Evolutionary conservation across 2,113 vertebrate species (phyloP).

Genomic region (Rhinolophus sinicus): DNA sequence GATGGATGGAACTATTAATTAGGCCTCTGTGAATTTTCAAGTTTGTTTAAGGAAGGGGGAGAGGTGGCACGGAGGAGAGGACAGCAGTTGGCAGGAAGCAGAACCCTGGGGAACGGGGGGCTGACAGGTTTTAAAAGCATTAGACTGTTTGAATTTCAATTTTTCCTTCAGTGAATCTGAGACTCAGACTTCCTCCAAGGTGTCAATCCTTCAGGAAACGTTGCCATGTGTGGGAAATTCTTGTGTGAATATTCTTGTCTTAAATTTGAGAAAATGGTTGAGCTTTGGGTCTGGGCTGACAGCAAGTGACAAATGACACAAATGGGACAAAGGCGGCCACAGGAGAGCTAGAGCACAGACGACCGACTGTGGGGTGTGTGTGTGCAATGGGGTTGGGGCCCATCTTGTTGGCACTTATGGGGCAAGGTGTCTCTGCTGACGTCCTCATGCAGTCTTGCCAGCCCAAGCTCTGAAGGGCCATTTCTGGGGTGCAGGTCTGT

Average conservation of each 20-base stretch:
- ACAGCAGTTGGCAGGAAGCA: accelerated
- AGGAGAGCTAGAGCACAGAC: background rate
- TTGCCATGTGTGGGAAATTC: background rate
- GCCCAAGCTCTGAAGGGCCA: background rate
- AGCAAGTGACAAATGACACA: background rate
- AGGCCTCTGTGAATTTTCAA: background rate
- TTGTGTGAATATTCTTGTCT: background rate
- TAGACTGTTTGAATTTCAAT: background rate
- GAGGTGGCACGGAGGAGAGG: accelerated
- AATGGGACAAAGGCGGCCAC: background rate
- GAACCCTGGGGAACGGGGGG: background rate
- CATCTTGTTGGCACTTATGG: accelerated
- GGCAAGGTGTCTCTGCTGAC: background rate
- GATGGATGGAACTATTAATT: background rate
- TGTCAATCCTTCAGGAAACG: background rate
- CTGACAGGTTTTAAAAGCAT: background rate
- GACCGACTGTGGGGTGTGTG: accelerated
- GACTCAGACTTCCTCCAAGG: background rate
- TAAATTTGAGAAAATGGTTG: background rate
- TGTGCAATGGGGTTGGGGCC: accelerated
- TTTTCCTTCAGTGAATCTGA: background rate
- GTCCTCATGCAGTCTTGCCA: accelerated
- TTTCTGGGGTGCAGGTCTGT: background rate
- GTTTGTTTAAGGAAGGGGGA: background rate
- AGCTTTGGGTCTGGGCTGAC: background rate